Evolutionary conservation across 2,113 vertebrate genomes (phyloP).

Genomic region (Ciconia boyciana): DNA sequence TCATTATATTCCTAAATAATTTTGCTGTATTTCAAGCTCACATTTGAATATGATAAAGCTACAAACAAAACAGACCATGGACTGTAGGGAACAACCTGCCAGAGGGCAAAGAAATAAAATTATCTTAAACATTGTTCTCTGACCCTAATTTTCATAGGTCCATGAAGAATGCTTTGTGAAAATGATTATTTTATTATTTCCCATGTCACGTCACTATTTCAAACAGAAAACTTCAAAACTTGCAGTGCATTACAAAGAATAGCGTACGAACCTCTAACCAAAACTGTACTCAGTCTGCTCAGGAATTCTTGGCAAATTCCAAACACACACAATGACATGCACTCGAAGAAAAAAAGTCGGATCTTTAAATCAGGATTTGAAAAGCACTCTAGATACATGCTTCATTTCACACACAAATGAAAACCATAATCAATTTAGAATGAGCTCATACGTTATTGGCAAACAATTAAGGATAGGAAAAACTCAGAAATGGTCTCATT

Average conservation of each 20-base stretch:
- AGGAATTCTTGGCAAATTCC: not conserved
- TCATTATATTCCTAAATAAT: not conserved
- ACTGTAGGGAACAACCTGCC: not conserved
- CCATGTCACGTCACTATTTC: not conserved
- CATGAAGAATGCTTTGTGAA: not conserved
- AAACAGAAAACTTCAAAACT: not conserved
- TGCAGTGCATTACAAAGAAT: not conserved
- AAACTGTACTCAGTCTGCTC: not conserved
- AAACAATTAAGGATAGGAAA: not conserved
- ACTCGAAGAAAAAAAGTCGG: not conserved
- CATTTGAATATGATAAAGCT: not conserved
- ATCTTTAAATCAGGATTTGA: not conserved
- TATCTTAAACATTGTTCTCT: not conserved
- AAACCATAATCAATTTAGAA: not conserved
- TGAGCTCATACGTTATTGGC: not conserved
- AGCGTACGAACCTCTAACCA: not conserved
- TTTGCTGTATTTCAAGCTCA: not conserved
- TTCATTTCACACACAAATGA: not conserved
- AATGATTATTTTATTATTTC: not conserved
- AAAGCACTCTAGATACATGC: not conserved
- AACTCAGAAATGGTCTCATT: not conserved
- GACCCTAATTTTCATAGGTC: not conserved
- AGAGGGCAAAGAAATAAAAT: not conserved
- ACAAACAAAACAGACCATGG: not conserved
- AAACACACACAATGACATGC: not conserved